phyloP scores from a whole-genome alignment of 2,888 invertebrate species.

The Phrixothrix hirtus region DNA sequence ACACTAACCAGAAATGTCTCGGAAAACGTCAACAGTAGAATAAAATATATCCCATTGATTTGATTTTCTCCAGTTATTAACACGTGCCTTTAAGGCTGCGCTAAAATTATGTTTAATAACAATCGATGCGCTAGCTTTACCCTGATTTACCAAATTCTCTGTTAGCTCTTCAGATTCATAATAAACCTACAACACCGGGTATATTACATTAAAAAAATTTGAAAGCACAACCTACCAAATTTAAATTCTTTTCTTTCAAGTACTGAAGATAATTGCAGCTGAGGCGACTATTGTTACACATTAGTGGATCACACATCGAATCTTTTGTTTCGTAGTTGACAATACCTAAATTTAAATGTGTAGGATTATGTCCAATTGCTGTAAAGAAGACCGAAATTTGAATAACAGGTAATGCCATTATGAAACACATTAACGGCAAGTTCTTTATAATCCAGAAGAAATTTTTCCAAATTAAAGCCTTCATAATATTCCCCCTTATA shows the following conservation, averaged over 20 bases:
- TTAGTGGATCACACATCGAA: slow-evolving; percentile 68
- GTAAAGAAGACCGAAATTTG: slow-evolving; percentile 88
- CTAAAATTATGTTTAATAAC: slow-evolving; percentile 79
- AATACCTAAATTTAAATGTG: slow-evolving; percentile 74
- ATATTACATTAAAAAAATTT: background rate
- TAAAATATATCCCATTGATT: slow-evolving; percentile 62
- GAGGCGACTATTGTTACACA: slow-evolving; percentile 68
- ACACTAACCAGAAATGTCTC: slow-evolving; percentile 83
- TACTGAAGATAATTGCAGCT: slow-evolving; percentile 79
- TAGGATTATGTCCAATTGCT: slow-evolving; percentile 84
- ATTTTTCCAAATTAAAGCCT: slow-evolving; percentile 86
- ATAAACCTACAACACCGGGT: slow-evolving; percentile 53
- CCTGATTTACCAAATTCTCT: slow-evolving; percentile 66
- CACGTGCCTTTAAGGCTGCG: slow-evolving; percentile 61
- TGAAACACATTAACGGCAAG: slow-evolving; percentile 79
- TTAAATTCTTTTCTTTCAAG: slow-evolving; percentile 67
- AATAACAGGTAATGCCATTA: slow-evolving; percentile 81
- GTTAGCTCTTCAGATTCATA: slow-evolving; percentile 62
- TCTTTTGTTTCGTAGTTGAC: slow-evolving; percentile 74
- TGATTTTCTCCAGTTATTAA: slow-evolving; percentile 58
- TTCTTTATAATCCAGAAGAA: slow-evolving; percentile 86
- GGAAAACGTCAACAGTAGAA: slow-evolving; percentile 71
- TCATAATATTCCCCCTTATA: slow-evolving; percentile 58
- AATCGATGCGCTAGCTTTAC: slow-evolving; percentile 77
- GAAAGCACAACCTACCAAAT: slow-evolving; percentile 64